A percentile compares a stretch with the other conserved stretches of the same genome.
Conservation (phyloP, 2,113 vertebrate genomes). For the Acrocephalus kingi region DNA sequence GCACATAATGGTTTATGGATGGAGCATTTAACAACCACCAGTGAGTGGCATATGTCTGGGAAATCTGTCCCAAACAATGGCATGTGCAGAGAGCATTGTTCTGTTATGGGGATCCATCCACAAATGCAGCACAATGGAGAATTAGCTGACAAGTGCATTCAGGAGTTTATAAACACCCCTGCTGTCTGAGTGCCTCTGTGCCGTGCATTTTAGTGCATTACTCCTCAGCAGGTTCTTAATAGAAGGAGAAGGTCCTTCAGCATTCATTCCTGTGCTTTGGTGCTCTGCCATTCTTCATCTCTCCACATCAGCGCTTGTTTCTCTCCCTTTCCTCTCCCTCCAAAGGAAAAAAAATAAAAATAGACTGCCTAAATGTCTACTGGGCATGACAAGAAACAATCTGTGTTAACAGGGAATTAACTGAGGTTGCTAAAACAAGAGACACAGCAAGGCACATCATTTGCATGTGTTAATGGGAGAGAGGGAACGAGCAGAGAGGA, state of each 20-base stretch:
- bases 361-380: not conserved
- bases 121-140: not conserved
- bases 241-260: not conserved
- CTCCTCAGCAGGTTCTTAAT: not conserved
- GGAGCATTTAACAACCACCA: conserved; percentile 41
- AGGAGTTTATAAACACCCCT: not conserved
- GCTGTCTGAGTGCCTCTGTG: not conserved
- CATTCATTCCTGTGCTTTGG: not conserved
- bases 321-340: not conserved
- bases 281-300: not conserved
- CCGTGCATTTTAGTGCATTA: not conserved
- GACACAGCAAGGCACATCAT: not conserved
- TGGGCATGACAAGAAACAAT: not conserved
- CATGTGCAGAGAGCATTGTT: not conserved
- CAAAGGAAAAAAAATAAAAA: not conserved
- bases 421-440: not conserved
- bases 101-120: not conserved
- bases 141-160: not conserved
- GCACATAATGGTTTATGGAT: conserved; percentile 40
- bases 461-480: conserved; percentile 39
- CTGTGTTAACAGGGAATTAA: not conserved
- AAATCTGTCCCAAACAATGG: not conserved
- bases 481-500: not conserved
- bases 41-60: conserved; percentile 46
- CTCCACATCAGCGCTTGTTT: not conserved